phyloP scores from a whole-genome alignment of 2,797 vertebrate species.

The Tenualosa ilisha region DNA sequence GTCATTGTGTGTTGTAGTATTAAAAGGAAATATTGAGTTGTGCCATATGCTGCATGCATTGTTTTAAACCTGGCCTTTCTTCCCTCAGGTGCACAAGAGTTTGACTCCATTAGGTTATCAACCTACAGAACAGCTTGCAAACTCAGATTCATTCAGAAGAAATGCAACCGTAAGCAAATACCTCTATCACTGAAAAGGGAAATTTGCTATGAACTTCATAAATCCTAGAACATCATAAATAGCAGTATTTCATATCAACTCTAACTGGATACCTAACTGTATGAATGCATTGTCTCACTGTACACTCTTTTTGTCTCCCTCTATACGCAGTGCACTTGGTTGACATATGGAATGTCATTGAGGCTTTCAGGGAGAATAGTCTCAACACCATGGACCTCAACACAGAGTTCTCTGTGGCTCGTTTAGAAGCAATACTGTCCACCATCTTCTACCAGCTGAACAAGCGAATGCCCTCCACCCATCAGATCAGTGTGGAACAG shows the following conservation, averaged over 20 bases:
- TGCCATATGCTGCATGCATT: neutral
- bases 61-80: slow-evolving; percentile 36
- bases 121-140: slow-evolving; percentile 99
- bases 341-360: slow-evolving; percentile 98
- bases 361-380: slow-evolving; percentile 92
- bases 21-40: neutral
- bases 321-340: slow-evolving; percentile 90
- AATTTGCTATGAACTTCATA: neutral
- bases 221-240: neutral
- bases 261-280: no score
- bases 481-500: slow-evolving; percentile 95
- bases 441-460: slow-evolving; percentile 97
- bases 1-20: neutral
- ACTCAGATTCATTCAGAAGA: slow-evolving; percentile 98
- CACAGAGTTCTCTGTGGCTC: slow-evolving; percentile 87
- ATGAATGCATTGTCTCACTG: neutral
- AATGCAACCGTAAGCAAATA: slow-evolving; percentile 94
- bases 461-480: slow-evolving; percentile 96
- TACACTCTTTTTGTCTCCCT: neutral
- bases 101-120: slow-evolving; percentile 97
- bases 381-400: slow-evolving; percentile 90
- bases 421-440: slow-evolving; percentile 91
- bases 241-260: neutral
- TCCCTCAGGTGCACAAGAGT: slow-evolving; percentile 90
- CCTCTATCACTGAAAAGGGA: neutral